Percentiles rank a stretch among this genome's conserved stretches.
phyloP scores from a whole-genome alignment of 2,797 vertebrate genomes.

The Cichlasoma orientale region DNA sequence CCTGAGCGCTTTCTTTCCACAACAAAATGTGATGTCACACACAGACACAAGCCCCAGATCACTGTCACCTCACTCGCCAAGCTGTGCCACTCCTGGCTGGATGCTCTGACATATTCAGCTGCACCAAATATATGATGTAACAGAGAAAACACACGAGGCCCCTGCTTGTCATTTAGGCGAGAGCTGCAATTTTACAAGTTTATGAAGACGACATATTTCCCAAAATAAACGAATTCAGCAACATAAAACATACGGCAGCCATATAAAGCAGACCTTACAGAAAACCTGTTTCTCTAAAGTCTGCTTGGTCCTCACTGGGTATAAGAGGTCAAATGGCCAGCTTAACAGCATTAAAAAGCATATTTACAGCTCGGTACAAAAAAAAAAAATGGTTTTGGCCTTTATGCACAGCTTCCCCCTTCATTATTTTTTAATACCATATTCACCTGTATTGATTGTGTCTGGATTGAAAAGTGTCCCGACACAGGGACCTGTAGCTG shows the following conservation, averaged over 20 bases:
- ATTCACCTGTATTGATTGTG: no score
- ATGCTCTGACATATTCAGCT: conserved; percentile 37
- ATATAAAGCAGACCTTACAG: not conserved
- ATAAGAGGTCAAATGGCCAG: no score
- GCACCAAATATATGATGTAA: conserved; percentile 72
- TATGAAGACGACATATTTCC: not conserved
- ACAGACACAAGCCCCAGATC: conserved; percentile 11
- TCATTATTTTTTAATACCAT: no score
- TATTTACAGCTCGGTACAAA: no score
- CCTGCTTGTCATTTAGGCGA: conserved; percentile 15
- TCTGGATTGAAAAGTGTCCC: no score
- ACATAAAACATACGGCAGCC: not conserved
- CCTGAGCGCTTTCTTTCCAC: conserved; percentile 47
- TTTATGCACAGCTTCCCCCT: no score
- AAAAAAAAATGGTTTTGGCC: no score
- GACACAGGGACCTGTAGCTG: no score
- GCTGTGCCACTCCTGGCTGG: conserved; percentile 34
- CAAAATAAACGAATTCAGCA: not conserved
- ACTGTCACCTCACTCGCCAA: conserved; percentile 16
- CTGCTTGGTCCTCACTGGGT: no score
- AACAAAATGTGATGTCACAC: conserved; percentile 63
- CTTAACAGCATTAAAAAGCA: no score
- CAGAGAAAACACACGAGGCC: conserved; percentile 40
- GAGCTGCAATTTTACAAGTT: not conserved
- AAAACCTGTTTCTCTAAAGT: not conserved